These are phyloP conservation scores for Stegodyphus mimosarum DNA, from an alignment of 1,140 invertebrate species.

Conservation along the genomic window DNA sequence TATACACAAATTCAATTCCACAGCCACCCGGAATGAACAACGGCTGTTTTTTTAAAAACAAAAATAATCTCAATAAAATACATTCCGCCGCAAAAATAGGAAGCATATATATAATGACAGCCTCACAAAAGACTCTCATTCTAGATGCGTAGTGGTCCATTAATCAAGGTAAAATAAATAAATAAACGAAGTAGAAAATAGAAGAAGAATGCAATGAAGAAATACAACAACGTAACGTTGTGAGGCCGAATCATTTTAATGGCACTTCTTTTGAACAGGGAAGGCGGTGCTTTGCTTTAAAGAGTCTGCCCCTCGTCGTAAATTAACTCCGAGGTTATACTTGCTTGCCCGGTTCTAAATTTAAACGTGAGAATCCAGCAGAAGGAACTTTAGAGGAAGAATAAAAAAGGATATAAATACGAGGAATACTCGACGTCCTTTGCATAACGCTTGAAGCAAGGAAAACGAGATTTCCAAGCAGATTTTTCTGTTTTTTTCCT, in stretches of 20 bases:
- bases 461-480: too few relatives aligned
- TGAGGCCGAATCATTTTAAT: slow-evolving; percentile 13
- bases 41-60: slow-evolving; percentile 3
- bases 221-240: not conserved
- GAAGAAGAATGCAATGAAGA: not conserved
- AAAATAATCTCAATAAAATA: slow-evolving; percentile 20
- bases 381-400: slow-evolving; percentile 2
- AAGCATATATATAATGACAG: slow-evolving; percentile 19
- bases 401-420: slow-evolving; percentile 24
- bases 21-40: not conserved
- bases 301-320: slow-evolving; percentile 10
- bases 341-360: slow-evolving; percentile 20
- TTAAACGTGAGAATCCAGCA: slow-evolving; percentile 39
- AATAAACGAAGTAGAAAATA: slow-evolving; percentile 4
- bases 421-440: slow-evolving; percentile 14
- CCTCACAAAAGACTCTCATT: slow-evolving; percentile 3
- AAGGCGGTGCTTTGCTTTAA: not conserved
- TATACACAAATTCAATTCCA: too few relatives aligned
- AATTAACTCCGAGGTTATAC: slow-evolving; percentile 22
- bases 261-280: slow-evolving; percentile 8
- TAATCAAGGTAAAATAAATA: slow-evolving; percentile 18
- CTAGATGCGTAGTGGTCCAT: slow-evolving; percentile 3
- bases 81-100: not conserved
- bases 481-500: too few relatives aligned
- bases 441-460: slow-evolving; percentile 4